Evolutionary conservation across 2,113 vertebrate genomes (phyloP).

Genomic region (Rhombomys opimus): DNA sequence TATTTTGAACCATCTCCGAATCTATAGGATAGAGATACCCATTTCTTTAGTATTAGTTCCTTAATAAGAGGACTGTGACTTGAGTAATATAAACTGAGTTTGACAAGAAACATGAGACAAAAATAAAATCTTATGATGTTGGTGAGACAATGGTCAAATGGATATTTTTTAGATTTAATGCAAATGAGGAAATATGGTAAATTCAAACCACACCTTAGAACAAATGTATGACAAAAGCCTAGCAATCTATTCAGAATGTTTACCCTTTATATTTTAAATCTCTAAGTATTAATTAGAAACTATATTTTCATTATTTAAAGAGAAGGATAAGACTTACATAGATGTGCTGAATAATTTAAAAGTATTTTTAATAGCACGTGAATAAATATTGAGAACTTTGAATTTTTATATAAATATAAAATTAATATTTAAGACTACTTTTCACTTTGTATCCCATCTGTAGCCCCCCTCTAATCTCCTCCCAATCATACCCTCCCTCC

Average conservation of each 20-base stretch:
- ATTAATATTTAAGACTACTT: neutral
- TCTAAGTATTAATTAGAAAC: neutral
- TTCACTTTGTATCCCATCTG: no score
- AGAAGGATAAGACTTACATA: neutral
- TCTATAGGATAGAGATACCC: neutral
- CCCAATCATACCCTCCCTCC: no score
- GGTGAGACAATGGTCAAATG: neutral
- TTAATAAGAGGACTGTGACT: neutral
- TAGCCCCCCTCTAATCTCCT: no score
- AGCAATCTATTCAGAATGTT: neutral
- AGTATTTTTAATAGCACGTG: neutral
- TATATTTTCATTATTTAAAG: neutral
- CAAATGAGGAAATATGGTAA: neutral
- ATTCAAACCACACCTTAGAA: neutral
- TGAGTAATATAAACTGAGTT: neutral
- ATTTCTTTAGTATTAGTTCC: neutral
- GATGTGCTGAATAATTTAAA: neutral
- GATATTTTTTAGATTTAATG: neutral
- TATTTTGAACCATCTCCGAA: neutral
- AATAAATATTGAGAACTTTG: neutral
- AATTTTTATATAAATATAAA: neutral
- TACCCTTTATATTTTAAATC: neutral
- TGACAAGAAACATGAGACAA: neutral
- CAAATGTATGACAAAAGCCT: neutral
- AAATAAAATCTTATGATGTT: neutral